Base-by-base conservation (phyloP, 2,113 vertebrate species). In the Nematolebias whitei region DNA sequence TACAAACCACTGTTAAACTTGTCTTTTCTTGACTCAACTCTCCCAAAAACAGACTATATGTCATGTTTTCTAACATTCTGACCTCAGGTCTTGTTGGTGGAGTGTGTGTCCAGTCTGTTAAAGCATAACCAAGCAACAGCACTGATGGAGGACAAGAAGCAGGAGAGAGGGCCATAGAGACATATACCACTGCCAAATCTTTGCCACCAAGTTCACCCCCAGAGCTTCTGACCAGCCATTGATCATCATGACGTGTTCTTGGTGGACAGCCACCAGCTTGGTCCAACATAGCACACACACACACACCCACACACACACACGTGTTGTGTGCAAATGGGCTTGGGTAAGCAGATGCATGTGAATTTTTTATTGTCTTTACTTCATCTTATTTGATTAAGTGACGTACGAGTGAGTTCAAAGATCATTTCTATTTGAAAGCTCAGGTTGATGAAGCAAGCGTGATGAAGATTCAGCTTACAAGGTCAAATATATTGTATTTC, bases 171-270 rank as follows among this genome's bases (percentile, higher is more conserved):
- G n/a, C 70, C 74, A 79, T 55, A 70, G 64, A 71, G 69, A 56
- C 58, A 69, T 55, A 68, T 19, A 68, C 48, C 13, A 44, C 44
- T 87, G 87, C 84, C 86, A 89, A 88, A 71, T 73, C 79, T 85
- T 76, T 76, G 81, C 73, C 83, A 83, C 79, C 52, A 12, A 70
- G 83, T 86, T 87, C 83, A 85, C 70, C 78, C 76, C 70, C 41
- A 7, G 59, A 77, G 84, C 72, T 85, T 63, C 79, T 77, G 69
- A 85, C 71, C 73, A 81, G 63, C 87, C 84, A 92, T 92, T 91
- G 83, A 92, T 91, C 90, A 90, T 88, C 63, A 35, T 89, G 90
- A 91, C 90, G 87, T 91, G 88, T 91, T 91, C 85, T 90, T 92
- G 90, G 91, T 86, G 72, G 62, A 50, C 2, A 22, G 85, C 89